Evolutionary conservation across 92 coral and sea anemone genomes (phyloP), one percentile per base, ranked within the genome.

Genomic region (Porites evermanni): DNA sequence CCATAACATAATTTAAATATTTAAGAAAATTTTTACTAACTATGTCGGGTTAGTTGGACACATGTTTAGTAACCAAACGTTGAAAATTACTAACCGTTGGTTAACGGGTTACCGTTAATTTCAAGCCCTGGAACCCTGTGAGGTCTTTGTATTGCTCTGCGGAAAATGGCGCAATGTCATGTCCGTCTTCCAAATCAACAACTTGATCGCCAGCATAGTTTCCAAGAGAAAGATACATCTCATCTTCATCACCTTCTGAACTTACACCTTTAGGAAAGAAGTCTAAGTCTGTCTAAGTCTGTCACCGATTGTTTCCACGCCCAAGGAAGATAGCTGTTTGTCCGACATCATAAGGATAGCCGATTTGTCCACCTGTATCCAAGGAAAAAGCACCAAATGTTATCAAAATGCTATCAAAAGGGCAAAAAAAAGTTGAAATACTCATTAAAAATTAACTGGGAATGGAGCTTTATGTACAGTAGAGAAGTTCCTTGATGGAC

Each of bases 191-290:
- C 52, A 70, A 9, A 70, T 70, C n/a, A 70, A 11, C 51, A 13
- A 82, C 66, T 53, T 56, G 78, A 47, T 70, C 38, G 3, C 86
- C 63, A 56, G 64, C 78, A 68, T 82, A 70, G 86, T 82, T 82
- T 16, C 86, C 79, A 21, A 82, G 86, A 32, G 52, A 71, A 82
- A 82, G 53, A 67, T 71, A 19, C 86, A 82, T 82, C 6, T 82
- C 64, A 71, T 82, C 70, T 23, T 71, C 50, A n/a, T 71, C 53
- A 24, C 79, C 86, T 58, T 82, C 72, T 56, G 78, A 67, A 67
- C 70, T 70, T 8, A 72, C 53, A 65, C 86, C 79, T 72, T 68
- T 77, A 13, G 67, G 67, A 21, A 77, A 77, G 74, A 72, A 24
- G 26, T 24, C 26, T 24, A 24, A 24, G 26, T 24, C 26, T 24